Percentiles rank a stretch among this genome's conserved stretches.
These are phyloP conservation scores for Otolemur crassicaudatus DNA, from an alignment of 2,797 vertebrate genomes.

Conservation along the genomic window DNA sequence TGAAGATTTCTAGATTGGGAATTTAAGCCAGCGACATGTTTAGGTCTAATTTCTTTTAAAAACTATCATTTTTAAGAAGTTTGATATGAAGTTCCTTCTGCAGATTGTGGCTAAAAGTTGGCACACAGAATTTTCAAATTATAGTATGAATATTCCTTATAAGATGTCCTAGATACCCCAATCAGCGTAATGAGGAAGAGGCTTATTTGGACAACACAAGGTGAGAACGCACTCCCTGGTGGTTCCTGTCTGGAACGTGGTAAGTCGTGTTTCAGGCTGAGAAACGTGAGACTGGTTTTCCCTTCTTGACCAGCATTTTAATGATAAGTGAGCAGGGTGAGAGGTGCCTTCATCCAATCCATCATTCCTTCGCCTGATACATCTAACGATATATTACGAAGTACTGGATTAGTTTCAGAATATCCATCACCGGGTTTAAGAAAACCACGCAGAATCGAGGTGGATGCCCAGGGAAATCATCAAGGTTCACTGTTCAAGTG, in stretches of 20 bases:
- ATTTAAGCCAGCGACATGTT: background rate
- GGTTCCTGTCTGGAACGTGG: background rate
- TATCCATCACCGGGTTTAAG: fast-evolving
- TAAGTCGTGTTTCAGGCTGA: fast-evolving
- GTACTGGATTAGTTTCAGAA: background rate
- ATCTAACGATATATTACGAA: background rate
- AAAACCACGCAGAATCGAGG: background rate
- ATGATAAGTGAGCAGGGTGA: background rate
- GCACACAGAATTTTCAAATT: background rate
- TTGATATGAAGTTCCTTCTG: background rate
- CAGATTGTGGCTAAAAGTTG: background rate
- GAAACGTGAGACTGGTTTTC: fast-evolving
- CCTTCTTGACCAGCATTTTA: background rate
- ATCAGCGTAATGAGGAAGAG: fast-evolving
- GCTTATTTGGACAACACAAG: background rate
- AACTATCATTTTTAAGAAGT: background rate
- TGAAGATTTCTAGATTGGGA: background rate
- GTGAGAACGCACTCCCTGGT: fast-evolving
- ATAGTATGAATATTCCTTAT: background rate
- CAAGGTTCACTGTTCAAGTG: background rate
- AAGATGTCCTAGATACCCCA: background rate
- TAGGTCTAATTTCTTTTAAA: background rate
- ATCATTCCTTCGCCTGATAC: background rate
- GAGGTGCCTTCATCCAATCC: background rate
- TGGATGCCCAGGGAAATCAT: background rate